These are phyloP conservation scores for Natrix natrix DNA, from an alignment of 2,797 vertebrate genomes.

Conservation along the genomic window DNA sequence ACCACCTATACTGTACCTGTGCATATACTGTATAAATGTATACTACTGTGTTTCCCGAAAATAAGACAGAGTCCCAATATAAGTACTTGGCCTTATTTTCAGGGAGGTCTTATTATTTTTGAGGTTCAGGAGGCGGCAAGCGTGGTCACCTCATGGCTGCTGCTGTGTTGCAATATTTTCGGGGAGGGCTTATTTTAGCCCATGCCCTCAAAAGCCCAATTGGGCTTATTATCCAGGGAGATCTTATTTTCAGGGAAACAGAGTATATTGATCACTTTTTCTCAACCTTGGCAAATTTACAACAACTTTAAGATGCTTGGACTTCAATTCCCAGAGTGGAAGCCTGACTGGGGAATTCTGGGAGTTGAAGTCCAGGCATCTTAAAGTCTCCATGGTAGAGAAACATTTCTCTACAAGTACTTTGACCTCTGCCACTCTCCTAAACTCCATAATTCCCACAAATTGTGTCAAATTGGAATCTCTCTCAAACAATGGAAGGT, in stretches of 20 bases:
- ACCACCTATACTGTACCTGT: too few species aligned
- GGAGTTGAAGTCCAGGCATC: not conserved
- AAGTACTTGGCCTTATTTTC: too few species aligned
- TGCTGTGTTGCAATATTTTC: too few species aligned
- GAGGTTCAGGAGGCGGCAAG: too few species aligned
- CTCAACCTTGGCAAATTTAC: not conserved
- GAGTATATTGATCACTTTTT: not conserved
- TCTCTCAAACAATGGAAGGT: not conserved
- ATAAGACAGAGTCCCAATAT: too few species aligned
- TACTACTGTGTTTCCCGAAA: not conserved
- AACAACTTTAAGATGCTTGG: not conserved
- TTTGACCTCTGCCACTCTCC: not conserved
- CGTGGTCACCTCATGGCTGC: too few species aligned
- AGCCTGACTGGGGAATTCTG: not conserved
- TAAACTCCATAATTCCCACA: not conserved
- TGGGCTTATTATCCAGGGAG: too few species aligned
- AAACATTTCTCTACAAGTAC: not conserved
- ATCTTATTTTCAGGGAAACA: too few species aligned
- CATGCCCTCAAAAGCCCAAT: too few species aligned
- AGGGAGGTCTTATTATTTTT: too few species aligned
- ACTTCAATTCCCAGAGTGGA: not conserved
- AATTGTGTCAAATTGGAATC: not conserved
- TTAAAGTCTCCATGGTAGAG: not conserved
- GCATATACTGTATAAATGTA: not conserved
- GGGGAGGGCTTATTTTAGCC: too few species aligned